Evolutionary conservation across 2,888 invertebrate species (phyloP).

Genomic region (Tiphia femorata): DNA sequence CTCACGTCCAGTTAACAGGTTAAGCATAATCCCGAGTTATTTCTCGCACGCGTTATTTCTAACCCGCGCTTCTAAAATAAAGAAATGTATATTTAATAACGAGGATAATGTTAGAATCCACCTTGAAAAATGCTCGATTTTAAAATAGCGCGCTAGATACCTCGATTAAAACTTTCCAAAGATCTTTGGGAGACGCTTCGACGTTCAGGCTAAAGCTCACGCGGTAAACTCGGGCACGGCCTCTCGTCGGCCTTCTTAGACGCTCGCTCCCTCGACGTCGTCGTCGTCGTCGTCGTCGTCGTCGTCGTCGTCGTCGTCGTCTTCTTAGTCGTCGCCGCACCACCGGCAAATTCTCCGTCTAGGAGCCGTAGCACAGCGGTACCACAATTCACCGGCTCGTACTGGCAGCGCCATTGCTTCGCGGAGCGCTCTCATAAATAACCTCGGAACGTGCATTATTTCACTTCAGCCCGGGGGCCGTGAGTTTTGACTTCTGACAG

Average conservation of each 20-base stretch:
- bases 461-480: slow-evolving; percentile 37
- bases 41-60: too few relatives aligned
- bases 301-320: slow-evolving; percentile 5
- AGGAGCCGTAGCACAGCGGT: slow-evolving; percentile 27
- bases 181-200: too few relatives aligned
- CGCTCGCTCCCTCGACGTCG: slow-evolving; percentile 4
- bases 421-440: slow-evolving; percentile 43
- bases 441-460: slow-evolving; percentile 46
- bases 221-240: too few relatives aligned
- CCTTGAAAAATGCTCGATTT: too few relatives aligned
- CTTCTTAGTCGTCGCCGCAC: background rate
- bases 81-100: too few relatives aligned
- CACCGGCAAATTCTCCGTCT: slow-evolving; percentile 42
- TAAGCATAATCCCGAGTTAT: too few relatives aligned
- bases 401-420: slow-evolving; percentile 40
- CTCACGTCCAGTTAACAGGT: too few relatives aligned
- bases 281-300: slow-evolving; percentile 22
- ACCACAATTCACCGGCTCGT: slow-evolving; percentile 43
- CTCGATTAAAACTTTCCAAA: too few relatives aligned
- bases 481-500: slow-evolving; percentile 49
- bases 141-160: too few relatives aligned
- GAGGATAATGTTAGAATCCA: too few relatives aligned
- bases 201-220: too few relatives aligned
- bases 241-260: slow-evolving; percentile 5
- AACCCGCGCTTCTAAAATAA: too few relatives aligned